Percentiles rank a stretch among this genome's conserved stretches.
Conservation (phyloP, 2,113 vertebrate species). For the Pseudorasbora parva region DNA sequence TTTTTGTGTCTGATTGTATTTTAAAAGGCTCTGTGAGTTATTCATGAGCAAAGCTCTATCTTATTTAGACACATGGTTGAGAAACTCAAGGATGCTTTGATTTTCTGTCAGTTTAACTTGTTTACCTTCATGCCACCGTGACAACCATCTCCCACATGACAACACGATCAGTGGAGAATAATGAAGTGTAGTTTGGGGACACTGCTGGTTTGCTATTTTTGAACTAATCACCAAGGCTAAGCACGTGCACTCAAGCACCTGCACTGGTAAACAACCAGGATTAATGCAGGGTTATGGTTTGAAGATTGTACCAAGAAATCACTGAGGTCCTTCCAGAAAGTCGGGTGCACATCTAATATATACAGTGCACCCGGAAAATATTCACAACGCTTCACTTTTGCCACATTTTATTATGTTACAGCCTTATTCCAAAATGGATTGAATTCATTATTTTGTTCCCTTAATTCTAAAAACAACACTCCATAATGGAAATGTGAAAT, state of each 20-base stretch:
- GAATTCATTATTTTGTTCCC: too few relatives aligned
- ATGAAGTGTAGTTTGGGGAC: constrained; percentile 41
- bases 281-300: neutral
- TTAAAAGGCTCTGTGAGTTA: constrained; percentile 21
- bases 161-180: constrained; percentile 24
- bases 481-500: too few relatives aligned
- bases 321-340: neutral
- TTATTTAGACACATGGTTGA: constrained; percentile 43
- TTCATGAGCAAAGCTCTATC: constrained; percentile 37
- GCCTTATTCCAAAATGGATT: too few relatives aligned
- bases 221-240: constrained; percentile 31
- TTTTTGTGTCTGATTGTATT: constrained; percentile 6
- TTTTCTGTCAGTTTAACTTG: constrained; percentile 40
- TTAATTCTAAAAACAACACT: too few relatives aligned
- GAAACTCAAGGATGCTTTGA: constrained; percentile 37
- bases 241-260: constrained; percentile 16
- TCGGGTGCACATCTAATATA: neutral
- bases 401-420: too few relatives aligned
- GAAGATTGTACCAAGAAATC: neutral
- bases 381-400: too few relatives aligned
- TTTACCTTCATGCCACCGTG: constrained; percentile 32
- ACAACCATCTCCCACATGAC: constrained; percentile 40
- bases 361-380: too few relatives aligned
- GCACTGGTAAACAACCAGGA: constrained; percentile 5
- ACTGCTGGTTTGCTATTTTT: constrained; percentile 40